phyloP scores from a whole-genome alignment of 2,113 vertebrate genomes.

The Cricetomys ansorgei region DNA sequence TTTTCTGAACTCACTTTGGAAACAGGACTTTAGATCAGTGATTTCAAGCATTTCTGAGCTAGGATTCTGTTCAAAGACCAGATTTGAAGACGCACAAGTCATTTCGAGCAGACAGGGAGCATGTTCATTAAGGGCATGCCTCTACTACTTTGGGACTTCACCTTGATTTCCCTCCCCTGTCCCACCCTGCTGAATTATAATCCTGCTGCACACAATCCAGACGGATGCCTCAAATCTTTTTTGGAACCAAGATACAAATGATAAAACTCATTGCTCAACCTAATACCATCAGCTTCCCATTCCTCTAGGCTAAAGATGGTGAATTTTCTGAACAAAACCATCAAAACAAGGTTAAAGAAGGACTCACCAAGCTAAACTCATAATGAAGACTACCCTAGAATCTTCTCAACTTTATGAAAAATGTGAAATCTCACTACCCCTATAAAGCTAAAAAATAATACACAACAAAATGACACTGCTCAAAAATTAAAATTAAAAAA shows the following conservation, averaged over 20 bases:
- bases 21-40: not conserved
- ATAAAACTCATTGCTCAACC: slow-evolving; percentile 32
- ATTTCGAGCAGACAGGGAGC: not conserved
- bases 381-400: not conserved
- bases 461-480: slow-evolving; percentile 19
- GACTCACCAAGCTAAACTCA: slow-evolving; percentile 34
- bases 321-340: not conserved
- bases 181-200: not conserved
- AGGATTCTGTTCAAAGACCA: not conserved
- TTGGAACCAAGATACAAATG: slow-evolving; percentile 54
- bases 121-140: not conserved
- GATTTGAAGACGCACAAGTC: not conserved
- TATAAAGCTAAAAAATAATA: slow-evolving; percentile 17
- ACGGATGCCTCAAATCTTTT: slow-evolving; percentile 4
- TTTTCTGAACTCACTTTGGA: not conserved
- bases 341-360: slow-evolving; percentile 48
- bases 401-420: slow-evolving; percentile 39
- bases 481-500: not conserved
- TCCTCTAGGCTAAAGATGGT: not conserved
- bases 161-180: not conserved
- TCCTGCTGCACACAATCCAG: not conserved
- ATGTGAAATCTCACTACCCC: slow-evolving; percentile 1
- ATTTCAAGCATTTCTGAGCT: slow-evolving; percentile 13
- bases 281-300: not conserved
- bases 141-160: not conserved